Evolutionary conservation across 1,140 invertebrate genomes (phyloP), one percentile per base, ranked within the genome.

Genomic region (Ditylenchus dipsaci): DNA sequence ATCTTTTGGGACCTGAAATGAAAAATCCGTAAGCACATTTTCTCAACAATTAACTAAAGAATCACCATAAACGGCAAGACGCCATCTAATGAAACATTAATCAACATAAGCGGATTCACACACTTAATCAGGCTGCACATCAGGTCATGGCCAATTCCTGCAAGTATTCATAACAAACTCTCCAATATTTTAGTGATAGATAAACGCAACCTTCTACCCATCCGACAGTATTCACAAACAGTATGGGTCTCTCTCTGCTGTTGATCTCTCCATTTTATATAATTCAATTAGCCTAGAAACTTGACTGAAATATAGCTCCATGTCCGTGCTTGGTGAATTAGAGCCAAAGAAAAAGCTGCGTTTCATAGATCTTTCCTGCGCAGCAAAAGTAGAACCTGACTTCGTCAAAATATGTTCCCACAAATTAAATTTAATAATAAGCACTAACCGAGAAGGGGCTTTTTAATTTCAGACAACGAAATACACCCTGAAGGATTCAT

Each of bases 151-250:
- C 69, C 69, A 1, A 38, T 45, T 29, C 56, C 69, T 71, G 3
- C 3, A n/a, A 38, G n/a, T 47, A 61, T 7, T 56, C 42, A 27
- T 65, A 73, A 47, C 13, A 26, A 23, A 62, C 27, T 66, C n/a
- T 26, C 21, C 15, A 43, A 73, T 27, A n/a, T 1, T 57, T 13
- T n/a, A 58, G 1, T 30, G 30, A 13, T 9, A 13, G 33, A 42
- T 8, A n/a, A 42, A 27, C n/a, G n/a, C 15, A 73, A 71, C 69
- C 69, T 71, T 74, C 67, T 65, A 71, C 62, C 69, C 69, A 71
- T 0, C 69, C 69, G 9, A 71, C n/a, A 27, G 69, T 62, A 38
- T 71, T 71, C 33, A 71, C 70, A 19, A 71, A 33, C 8, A 71
- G 56, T n/a, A 71, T 47, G 33, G 56, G 74, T 19, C 74, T 73